Evolutionary conservation across 2,888 invertebrate species (phyloP), one percentile per base, ranked within the genome.

Genomic region (Meandrusa payeni): DNA sequence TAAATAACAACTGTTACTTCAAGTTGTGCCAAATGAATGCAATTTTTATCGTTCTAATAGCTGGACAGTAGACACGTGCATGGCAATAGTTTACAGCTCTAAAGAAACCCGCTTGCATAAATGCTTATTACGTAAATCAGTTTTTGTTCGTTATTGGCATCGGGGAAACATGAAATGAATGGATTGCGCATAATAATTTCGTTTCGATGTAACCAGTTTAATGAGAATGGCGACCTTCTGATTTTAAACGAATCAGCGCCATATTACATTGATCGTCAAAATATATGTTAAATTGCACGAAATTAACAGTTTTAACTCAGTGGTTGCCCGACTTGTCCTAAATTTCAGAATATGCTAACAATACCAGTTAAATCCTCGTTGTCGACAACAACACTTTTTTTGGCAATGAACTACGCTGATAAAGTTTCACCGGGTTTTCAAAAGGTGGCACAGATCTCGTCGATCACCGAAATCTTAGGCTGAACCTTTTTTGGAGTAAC

Each of bases 31-130:
- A 19, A 11, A 3, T 10, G 5, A 27, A 17, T n/a, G n/a, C 17
- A 17, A 19, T 37, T 37, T 36, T 33, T 36, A 26, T 11, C 11
- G 10, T 27, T 19, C 17, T 37, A 27, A 37, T 27, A 3, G 11
- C 36, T 11, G 19, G 19, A 32, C n/a, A n/a, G 27, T 26, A 26
- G 26, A 27, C 36, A 37, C 36, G 26, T 37, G 36, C 36, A 26
- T 27, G 17, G 17, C 38, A 27, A 27, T 41, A 41, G 24, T 41
- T 41, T 32, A 28, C 15, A 31, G 22, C 20, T 28, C 23, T 22
- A 15, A 22, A 28, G 33, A 41, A 41, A 34, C 41, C 13, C 34
- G 33, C 26, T 20, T 17, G 11, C 20, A 33, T 33, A 41, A 41
- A 20, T 26, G 24, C 17, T 26, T n/a, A 11, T 32, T 32, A 27